Evolutionary conservation across 2,888 invertebrate species (phyloP).

Genomic region (Phaonia tiefii): DNA sequence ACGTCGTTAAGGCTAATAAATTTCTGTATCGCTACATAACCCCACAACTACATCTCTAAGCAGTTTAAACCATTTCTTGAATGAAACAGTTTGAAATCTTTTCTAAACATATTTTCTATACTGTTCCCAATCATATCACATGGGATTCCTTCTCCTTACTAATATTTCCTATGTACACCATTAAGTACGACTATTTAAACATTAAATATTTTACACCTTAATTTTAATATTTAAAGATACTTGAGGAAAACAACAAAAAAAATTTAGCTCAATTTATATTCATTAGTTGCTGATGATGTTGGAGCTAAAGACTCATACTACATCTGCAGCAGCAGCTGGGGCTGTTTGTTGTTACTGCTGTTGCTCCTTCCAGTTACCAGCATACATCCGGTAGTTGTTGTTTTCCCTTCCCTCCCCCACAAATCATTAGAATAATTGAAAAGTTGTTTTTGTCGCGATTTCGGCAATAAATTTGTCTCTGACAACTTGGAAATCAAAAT

Average conservation of each 20-base stretch:
- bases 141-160: slow-evolving; percentile 27
- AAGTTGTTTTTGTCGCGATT: slow-evolving; percentile 58
- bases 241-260: no score
- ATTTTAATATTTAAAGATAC: slow-evolving; percentile 62
- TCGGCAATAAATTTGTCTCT: slow-evolving; percentile 74
- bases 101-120: no score
- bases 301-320: background rate
- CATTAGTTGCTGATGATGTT: slow-evolving; percentile 55
- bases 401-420: background rate
- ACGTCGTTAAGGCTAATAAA: no score
- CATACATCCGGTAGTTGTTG: slow-evolving; percentile 23
- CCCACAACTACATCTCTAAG: no score
- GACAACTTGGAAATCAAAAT: slow-evolving; percentile 60
- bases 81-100: no score
- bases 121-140: no score
- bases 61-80: no score
- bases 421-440: slow-evolving; percentile 66
- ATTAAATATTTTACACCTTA: slow-evolving; percentile 65
- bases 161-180: slow-evolving; percentile 22
- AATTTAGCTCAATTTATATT: slow-evolving; percentile 66
- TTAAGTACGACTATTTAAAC: slow-evolving; percentile 59
- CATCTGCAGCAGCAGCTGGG: background rate
- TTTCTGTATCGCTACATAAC: no score
- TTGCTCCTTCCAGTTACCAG: slow-evolving; percentile 2
- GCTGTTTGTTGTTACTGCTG: background rate